Evolutionary conservation across 1,140 invertebrate genomes (phyloP).

Genomic region (Drosophila neocordata): DNA sequence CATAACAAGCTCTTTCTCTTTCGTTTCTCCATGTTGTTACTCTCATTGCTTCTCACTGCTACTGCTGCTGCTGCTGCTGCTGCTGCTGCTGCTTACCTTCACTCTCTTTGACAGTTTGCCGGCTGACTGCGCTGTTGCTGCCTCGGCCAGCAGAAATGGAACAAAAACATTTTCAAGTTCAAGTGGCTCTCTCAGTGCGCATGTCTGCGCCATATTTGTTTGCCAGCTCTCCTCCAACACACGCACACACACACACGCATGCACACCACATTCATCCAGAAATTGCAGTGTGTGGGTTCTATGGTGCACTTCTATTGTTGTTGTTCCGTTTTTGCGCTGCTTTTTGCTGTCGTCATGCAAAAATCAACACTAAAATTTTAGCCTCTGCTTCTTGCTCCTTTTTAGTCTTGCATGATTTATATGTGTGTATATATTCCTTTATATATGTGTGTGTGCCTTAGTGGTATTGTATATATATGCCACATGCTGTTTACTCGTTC

Average conservation of each 20-base stretch:
- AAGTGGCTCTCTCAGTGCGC: conserved; percentile 68
- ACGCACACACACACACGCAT: conserved; percentile 5
- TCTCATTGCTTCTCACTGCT: conserved; percentile 25
- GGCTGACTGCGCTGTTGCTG: conserved; percentile 14
- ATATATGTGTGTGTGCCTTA: background rate
- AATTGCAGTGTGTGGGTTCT: conserved; percentile 28
- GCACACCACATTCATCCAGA: background rate
- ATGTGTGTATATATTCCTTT: conserved; percentile 13
- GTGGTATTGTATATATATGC: background rate
- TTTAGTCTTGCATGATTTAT: conserved; percentile 40
- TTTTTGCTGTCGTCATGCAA: conserved; percentile 71
- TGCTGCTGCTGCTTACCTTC: background rate
- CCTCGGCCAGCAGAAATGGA: conserved; percentile 4
- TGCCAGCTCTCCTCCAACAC: conserved; percentile 29
- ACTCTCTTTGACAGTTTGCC: conserved; percentile 28
- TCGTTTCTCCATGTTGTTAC: conserved; percentile 11
- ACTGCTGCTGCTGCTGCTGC: background rate
- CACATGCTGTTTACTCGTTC: conserved; percentile 2
- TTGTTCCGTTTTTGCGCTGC: conserved; percentile 39
- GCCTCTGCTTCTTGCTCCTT: conserved; percentile 5
- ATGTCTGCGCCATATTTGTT: conserved; percentile 71
- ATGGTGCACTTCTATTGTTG: conserved; percentile 44
- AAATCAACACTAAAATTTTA: conserved; percentile 44
- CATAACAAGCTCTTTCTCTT: background rate
- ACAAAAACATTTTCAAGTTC: conserved; percentile 74